Percentiles rank a stretch among this genome's conserved stretches.
Evolutionary conservation across 1,140 invertebrate species (phyloP).

Genomic region (Chelonus insularis): DNA sequence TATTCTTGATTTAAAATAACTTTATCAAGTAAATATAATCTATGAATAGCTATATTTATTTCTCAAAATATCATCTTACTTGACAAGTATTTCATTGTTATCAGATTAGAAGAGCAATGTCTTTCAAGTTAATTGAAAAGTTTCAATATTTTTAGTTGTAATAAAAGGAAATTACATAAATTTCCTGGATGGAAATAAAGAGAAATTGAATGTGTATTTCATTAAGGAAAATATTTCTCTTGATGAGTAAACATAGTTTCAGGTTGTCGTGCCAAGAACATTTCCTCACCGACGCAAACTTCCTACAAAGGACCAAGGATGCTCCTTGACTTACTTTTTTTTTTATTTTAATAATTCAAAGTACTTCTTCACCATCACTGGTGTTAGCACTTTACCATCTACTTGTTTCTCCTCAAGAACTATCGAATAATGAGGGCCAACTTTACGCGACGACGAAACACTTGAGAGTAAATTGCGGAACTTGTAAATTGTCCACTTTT

Average conservation of each 20-base stretch:
- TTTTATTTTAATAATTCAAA: constrained; percentile 23
- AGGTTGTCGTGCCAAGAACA: background rate
- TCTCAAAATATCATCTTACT: too few relatives aligned
- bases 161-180: constrained; percentile 13
- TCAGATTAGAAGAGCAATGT: background rate
- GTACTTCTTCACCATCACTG: background rate
- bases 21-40: too few relatives aligned
- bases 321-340: background rate
- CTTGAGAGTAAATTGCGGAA: constrained; percentile 7
- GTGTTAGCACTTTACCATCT: constrained; percentile 1
- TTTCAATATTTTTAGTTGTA: background rate
- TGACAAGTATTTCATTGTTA: too few relatives aligned
- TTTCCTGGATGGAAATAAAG: background rate
- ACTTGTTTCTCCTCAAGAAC: background rate
- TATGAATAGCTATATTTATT: too few relatives aligned
- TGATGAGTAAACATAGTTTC: constrained; percentile 1
- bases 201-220: constrained; percentile 13
- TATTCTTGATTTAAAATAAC: too few relatives aligned
- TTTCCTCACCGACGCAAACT: background rate
- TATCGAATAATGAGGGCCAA: constrained; percentile 24
- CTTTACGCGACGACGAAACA: constrained; percentile 9
- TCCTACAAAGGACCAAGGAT: background rate
- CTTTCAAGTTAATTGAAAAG: background rate
- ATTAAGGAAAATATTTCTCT: constrained; percentile 13
- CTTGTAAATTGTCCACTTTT: constrained; percentile 26